Evolutionary conservation across 2,888 invertebrate genomes (phyloP).

Genomic region (Ctena decussata): DNA sequence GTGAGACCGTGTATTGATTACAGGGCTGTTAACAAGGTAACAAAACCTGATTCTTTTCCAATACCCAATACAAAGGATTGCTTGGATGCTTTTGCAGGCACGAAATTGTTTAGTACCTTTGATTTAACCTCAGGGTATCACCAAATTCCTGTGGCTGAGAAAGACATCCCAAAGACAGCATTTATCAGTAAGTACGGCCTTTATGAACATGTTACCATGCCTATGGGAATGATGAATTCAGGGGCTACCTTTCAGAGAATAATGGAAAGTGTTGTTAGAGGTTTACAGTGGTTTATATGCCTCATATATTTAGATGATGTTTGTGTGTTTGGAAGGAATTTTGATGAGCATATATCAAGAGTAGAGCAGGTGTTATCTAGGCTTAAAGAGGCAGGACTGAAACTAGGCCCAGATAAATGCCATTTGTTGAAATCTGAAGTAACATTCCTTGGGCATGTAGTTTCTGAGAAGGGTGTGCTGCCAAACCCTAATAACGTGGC

Average conservation of each 20-base stretch:
- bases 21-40: too few relatives aligned
- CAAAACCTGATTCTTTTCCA: too few relatives aligned
- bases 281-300: conserved; percentile 56
- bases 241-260: conserved; percentile 48
- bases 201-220: conserved; percentile 53
- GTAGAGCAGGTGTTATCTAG: conserved; percentile 48
- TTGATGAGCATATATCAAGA: conserved; percentile 46
- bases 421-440: conserved; percentile 40
- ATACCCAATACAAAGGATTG: conserved; percentile 57
- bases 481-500: conserved; percentile 18
- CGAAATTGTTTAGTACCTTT: conserved; percentile 45
- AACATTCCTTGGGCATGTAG: conserved; percentile 42
- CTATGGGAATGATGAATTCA: conserved; percentile 50
- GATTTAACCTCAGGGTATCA: conserved; percentile 56
- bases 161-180: conserved; percentile 61
- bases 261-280: conserved; percentile 52
- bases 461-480: conserved; percentile 6
- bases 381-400: conserved; percentile 54
- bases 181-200: conserved; percentile 59
- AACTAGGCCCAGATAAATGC: conserved; percentile 63
- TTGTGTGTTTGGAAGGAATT: conserved; percentile 45
- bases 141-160: conserved; percentile 50
- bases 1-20: too few relatives aligned
- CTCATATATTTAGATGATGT: conserved; percentile 60
- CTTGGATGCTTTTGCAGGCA: conserved; percentile 46